Evolutionary conservation across 2,888 invertebrate species (phyloP).

Genomic region (Aphidoletes aphidimyza): DNA sequence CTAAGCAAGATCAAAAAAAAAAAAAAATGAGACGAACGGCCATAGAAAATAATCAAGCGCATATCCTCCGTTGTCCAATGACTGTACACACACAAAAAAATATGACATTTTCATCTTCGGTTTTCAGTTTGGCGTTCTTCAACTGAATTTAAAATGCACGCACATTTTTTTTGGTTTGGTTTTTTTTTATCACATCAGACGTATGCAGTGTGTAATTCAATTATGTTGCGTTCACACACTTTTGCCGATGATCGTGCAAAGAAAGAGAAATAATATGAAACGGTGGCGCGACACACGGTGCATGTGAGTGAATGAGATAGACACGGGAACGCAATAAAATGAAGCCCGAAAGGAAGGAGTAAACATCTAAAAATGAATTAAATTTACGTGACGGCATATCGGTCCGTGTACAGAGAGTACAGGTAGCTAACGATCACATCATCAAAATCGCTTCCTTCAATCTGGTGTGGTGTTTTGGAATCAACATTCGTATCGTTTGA

Average conservation of each 20-base stretch:
- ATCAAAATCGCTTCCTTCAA: slow-evolving; percentile 32
- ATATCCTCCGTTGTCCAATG: background rate
- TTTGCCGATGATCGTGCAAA: background rate
- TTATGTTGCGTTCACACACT: background rate
- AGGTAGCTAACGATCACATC: slow-evolving; percentile 39
- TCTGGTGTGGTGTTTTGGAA: slow-evolving; percentile 20
- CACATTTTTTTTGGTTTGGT: too few species aligned
- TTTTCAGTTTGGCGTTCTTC: background rate
- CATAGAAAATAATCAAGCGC: background rate
- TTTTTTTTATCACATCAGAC: slow-evolving; percentile 30
- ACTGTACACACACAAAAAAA: too few species aligned
- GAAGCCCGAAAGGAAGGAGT: slow-evolving; percentile 36
- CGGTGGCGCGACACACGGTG: background rate
- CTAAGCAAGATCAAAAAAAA: background rate
- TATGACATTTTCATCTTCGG: slow-evolving; percentile 36
- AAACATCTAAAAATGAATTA: slow-evolving; percentile 22
- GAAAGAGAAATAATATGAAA: too few species aligned
- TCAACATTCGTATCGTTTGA: slow-evolving; percentile 34
- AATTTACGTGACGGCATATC: slow-evolving; percentile 10
- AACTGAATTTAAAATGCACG: background rate
- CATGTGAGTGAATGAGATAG: background rate
- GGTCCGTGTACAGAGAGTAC: background rate
- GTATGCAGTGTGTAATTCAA: slow-evolving; percentile 49
- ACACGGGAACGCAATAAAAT: background rate
- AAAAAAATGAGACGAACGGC: background rate